Conservation (phyloP, 1,140 invertebrate genomes). For the Campoletis sonorensis region DNA sequence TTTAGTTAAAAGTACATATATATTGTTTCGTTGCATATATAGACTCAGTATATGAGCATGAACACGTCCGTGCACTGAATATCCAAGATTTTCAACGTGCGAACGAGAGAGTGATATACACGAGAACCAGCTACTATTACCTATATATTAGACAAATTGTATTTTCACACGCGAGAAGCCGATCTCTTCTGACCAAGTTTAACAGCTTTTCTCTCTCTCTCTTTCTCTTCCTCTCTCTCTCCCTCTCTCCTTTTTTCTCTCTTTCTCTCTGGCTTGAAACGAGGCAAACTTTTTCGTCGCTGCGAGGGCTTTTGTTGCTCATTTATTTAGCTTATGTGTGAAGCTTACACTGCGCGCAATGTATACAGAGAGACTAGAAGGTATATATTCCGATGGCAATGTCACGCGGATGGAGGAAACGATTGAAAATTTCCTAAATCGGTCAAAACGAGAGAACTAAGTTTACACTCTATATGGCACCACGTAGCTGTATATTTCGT, state of each 20-base stretch:
- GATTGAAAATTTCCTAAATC: slow-evolving; percentile 42
- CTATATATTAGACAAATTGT: slow-evolving; percentile 48
- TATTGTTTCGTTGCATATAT: background rate
- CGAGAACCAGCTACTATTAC: slow-evolving; percentile 37
- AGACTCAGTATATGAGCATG: background rate
- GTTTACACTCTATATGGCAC: background rate
- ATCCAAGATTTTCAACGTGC: slow-evolving; percentile 36
- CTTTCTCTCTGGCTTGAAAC: background rate
- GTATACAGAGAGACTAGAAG: background rate
- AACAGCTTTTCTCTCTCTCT: background rate
- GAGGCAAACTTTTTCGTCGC: slow-evolving; percentile 8
- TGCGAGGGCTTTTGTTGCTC: slow-evolving; percentile 22
- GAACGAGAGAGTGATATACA: slow-evolving; percentile 26
- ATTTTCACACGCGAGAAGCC: slow-evolving; percentile 51
- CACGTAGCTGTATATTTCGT: background rate
- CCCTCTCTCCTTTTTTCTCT: too few relatives aligned
- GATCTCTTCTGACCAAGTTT: background rate
- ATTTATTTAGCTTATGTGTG: background rate
- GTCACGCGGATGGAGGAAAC: slow-evolving; percentile 35
- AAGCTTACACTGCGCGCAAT: background rate
- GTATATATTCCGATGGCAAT: slow-evolving; percentile 22
- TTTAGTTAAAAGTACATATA: background rate
- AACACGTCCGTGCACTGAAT: slow-evolving; percentile 37
- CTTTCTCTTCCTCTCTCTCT: too few relatives aligned
- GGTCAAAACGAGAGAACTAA: background rate